phyloP scores from a whole-genome alignment of 2,113 vertebrate genomes.

The Notarius lentiginosus region DNA sequence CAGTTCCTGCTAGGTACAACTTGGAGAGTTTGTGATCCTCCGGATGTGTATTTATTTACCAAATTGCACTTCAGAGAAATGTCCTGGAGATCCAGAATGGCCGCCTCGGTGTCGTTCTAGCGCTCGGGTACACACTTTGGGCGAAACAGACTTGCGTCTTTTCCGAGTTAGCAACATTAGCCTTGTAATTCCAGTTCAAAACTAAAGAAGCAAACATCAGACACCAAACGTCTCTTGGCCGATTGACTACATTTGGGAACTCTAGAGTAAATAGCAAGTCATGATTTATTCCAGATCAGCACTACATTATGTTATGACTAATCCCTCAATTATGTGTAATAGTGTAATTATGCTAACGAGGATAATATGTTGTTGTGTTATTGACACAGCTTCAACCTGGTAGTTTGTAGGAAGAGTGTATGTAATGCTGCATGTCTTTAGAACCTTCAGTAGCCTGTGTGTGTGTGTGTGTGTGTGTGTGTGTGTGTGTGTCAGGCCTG shows the following conservation, averaged over 20 bases:
- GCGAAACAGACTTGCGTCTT: not conserved
- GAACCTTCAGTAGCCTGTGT: constrained; percentile 12
- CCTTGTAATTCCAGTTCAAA: not conserved
- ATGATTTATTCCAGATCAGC: not conserved
- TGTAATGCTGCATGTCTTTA: not conserved
- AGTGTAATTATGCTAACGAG: not conserved
- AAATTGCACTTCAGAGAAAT: not conserved
- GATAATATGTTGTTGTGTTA: not conserved
- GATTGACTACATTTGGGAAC: not conserved
- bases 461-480: constrained; percentile 27
- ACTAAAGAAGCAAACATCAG: not conserved
- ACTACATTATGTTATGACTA: not conserved
- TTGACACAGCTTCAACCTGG: not conserved
- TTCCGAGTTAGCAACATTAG: not conserved
- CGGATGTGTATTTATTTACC: not conserved
- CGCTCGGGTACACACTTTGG: not conserved
- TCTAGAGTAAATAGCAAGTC: not conserved
- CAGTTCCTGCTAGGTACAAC: not conserved
- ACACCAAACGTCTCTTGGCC: not conserved
- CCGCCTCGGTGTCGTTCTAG: not conserved
- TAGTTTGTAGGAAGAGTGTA: not conserved
- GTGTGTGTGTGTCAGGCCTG: constrained; percentile 75
- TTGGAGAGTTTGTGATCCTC: not conserved
- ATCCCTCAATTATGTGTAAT: constrained; percentile 18
- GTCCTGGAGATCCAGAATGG: not conserved